phyloP scores from a whole-genome alignment of 2,888 invertebrate genomes.

The Andrena marginata region DNA sequence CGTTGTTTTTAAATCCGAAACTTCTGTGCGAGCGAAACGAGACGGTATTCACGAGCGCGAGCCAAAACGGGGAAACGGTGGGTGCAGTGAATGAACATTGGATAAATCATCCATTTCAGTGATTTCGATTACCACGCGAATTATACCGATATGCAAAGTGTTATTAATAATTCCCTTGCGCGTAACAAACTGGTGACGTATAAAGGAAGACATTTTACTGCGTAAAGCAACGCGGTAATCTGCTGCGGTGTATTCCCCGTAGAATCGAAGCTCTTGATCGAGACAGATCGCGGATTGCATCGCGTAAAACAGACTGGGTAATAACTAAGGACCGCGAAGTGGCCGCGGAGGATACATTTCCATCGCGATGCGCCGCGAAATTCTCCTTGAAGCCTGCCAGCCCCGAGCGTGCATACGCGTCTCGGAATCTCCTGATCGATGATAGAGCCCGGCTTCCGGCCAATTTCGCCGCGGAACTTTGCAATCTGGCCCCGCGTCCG shows the following conservation, averaged over 20 bases:
- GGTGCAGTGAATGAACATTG: background rate
- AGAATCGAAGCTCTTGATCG: background rate
- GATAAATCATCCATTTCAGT: conserved; percentile 20
- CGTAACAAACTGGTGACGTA: too few relatives aligned
- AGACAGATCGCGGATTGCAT: conserved; percentile 32
- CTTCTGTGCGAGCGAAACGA: conserved; percentile 7
- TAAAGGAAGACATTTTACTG: background rate
- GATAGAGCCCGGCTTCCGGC: conserved; percentile 65
- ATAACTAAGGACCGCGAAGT: conserved; percentile 34
- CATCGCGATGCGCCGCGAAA: conserved; percentile 19
- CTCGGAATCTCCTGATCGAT: conserved; percentile 60
- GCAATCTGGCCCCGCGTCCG: conserved; percentile 72
- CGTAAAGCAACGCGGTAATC: conserved; percentile 15
- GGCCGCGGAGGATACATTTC: conserved; percentile 35
- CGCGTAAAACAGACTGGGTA: background rate
- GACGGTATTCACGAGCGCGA: background rate
- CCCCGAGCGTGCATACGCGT: conserved; percentile 25
- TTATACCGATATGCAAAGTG: background rate
- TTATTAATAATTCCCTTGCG: background rate
- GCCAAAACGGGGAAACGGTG: background rate
- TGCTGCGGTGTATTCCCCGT: conserved; percentile 6
- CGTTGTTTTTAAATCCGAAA: conserved; percentile 41
- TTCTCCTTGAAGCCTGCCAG: background rate
- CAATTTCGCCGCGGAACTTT: conserved; percentile 74
- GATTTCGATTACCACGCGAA: background rate